Conservation (phyloP, 2,888 invertebrate genomes). For the Mythimna pallens region DNA sequence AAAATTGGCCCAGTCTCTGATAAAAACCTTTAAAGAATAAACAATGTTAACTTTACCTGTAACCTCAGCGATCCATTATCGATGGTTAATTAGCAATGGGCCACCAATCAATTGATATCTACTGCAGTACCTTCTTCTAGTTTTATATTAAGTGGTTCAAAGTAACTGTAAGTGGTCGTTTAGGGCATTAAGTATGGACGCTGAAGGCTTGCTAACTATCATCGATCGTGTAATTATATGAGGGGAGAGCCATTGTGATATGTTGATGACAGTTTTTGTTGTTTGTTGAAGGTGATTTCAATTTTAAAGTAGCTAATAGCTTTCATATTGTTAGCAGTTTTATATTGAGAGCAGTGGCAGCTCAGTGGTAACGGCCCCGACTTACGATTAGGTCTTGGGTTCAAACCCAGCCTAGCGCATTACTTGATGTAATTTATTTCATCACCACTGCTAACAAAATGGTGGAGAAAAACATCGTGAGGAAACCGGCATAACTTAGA, state of each 20-base stretch:
- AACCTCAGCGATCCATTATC: background rate
- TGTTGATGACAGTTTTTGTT: background rate
- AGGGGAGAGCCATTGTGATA: constrained; percentile 2
- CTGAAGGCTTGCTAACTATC: constrained; percentile 10
- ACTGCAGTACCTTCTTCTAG: background rate
- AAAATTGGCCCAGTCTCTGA: no score
- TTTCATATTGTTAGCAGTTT: no score
- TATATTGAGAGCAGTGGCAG: no score
- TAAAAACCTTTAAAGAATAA: background rate
- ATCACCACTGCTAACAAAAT: no score
- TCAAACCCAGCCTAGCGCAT: no score
- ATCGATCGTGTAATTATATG: constrained; percentile 40
- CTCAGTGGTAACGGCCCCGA: no score
- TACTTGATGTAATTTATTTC: no score
- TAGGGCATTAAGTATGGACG: constrained; percentile 12
- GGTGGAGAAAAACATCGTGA: no score
- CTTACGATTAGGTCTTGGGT: no score
- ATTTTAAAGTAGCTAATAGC: background rate
- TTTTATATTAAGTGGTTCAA: constrained; percentile 6
- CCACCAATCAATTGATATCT: background rate
- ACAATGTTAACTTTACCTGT: background rate
- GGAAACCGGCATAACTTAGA: no score
- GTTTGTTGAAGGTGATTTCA: background rate
- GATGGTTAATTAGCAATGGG: background rate
- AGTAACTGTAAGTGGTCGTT: constrained; percentile 28